These are phyloP conservation scores for Morone chrysops DNA, from an alignment of 2,113 vertebrate genomes.

Conservation along the genomic window DNA sequence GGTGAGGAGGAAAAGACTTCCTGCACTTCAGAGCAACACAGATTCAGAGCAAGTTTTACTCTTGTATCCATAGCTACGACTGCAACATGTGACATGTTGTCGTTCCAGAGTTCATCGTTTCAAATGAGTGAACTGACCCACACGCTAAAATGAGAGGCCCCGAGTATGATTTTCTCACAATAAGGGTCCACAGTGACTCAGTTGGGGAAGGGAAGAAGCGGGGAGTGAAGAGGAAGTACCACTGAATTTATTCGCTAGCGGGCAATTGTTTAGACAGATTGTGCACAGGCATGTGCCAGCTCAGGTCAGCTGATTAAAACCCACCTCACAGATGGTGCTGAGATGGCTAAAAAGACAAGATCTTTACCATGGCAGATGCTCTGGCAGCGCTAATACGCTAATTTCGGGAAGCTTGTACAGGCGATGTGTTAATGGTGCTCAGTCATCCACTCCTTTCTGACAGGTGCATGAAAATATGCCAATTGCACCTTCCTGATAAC, in stretches of 20 bases:
- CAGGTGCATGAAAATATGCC: background rate
- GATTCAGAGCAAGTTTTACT: slow-evolving; percentile 17
- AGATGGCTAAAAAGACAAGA: slow-evolving; percentile 40
- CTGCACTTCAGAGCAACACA: slow-evolving; percentile 8
- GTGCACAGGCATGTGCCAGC: slow-evolving; percentile 14
- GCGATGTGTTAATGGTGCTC: background rate
- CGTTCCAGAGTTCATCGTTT: slow-evolving; percentile 43
- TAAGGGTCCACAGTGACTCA: background rate
- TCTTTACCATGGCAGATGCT: slow-evolving; percentile 56
- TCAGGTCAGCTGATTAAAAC: slow-evolving; percentile 57
- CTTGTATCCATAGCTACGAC: slow-evolving; percentile 53
- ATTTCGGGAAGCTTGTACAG: slow-evolving; percentile 5
- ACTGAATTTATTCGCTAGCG: background rate
- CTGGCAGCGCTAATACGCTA: background rate
- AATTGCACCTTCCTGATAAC: background rate
- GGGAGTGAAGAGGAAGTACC: background rate
- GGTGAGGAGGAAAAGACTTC: slow-evolving; percentile 31
- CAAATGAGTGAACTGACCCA: slow-evolving; percentile 45
- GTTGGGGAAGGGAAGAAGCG: background rate
- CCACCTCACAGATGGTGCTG: slow-evolving; percentile 57
- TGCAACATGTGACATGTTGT: slow-evolving; percentile 45
- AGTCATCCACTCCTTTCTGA: slow-evolving; percentile 2
- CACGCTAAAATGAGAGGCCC: slow-evolving; percentile 30
- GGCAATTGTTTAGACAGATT: slow-evolving; percentile 17
- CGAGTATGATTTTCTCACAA: slow-evolving; percentile 4